A percentile compares a stretch with the other conserved stretches of the same genome.
phyloP scores from a whole-genome alignment of 2,888 invertebrate genomes.

The Lysandra bellargus region DNA sequence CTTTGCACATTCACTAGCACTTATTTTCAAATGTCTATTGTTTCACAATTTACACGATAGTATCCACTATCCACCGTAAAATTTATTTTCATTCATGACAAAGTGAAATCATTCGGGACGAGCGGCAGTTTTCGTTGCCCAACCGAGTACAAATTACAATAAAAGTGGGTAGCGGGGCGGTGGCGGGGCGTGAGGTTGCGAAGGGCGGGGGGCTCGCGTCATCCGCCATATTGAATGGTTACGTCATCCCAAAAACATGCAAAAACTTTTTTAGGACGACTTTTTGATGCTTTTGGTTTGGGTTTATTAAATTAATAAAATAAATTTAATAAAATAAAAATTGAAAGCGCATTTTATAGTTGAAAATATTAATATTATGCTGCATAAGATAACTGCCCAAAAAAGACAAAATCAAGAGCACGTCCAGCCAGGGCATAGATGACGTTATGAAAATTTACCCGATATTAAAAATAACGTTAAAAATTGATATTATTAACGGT shows the following conservation, averaged over 20 bases:
- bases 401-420: too few species aligned
- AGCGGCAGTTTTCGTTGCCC: constrained; percentile 55
- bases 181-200: constrained; percentile 50
- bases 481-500: too few species aligned
- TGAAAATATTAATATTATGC: too few species aligned
- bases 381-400: too few species aligned
- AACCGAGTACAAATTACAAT: constrained; percentile 48
- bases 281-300: not conserved
- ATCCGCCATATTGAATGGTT: constrained; percentile 77
- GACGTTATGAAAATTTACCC: too few species aligned
- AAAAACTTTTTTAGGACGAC: not conserved
- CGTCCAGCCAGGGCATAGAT: too few species aligned
- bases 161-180: constrained; percentile 33
- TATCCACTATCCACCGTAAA: constrained; percentile 60
- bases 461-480: too few species aligned
- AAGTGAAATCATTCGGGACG: constrained; percentile 69
- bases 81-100: constrained; percentile 71
- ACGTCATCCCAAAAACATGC: constrained; percentile 60
- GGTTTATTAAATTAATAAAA: not conserved
- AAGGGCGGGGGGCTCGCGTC: constrained; percentile 70
- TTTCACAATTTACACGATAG: constrained; percentile 41
- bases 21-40: constrained; percentile 36
- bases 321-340: not conserved
- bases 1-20: constrained; percentile 52
- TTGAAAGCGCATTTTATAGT: too few species aligned